Evolutionary conservation across 2,797 vertebrate genomes (phyloP).

Genomic region (Chelon auratus): DNA sequence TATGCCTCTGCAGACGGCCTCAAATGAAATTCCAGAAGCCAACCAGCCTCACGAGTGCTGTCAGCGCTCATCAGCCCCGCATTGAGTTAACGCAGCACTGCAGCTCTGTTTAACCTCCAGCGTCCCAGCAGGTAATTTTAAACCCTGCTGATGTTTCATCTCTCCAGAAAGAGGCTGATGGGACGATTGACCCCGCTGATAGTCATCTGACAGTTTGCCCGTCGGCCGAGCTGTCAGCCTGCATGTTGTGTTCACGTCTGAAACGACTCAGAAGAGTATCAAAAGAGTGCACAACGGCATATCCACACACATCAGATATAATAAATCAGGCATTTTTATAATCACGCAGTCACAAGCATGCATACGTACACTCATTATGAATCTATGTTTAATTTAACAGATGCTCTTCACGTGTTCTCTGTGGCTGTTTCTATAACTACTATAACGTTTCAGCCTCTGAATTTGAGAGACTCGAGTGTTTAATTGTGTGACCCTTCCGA

Average conservation of each 20-base stretch:
- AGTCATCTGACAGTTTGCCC: conserved; percentile 19
- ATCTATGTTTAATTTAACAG: no score
- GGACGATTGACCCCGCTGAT: conserved; percentile 20
- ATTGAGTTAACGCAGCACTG: conserved; percentile 12
- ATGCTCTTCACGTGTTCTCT: background rate
- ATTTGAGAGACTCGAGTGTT: background rate
- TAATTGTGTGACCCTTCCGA: background rate
- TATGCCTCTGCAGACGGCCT: conserved; percentile 21
- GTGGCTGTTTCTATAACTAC: background rate
- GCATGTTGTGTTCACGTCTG: conserved; percentile 1
- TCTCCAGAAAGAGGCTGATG: conserved; percentile 24
- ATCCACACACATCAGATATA: background rate
- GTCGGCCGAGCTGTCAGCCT: conserved; percentile 8
- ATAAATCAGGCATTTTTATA: no score
- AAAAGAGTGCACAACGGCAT: background rate
- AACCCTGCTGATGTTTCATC: conserved; percentile 37
- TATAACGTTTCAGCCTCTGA: background rate
- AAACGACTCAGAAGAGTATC: background rate
- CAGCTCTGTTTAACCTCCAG: conserved; percentile 34
- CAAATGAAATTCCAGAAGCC: conserved; percentile 31
- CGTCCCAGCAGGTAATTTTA: conserved; percentile 39
- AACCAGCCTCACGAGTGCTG: conserved; percentile 38
- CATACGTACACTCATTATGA: no score
- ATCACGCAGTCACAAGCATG: no score
- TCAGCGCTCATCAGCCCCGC: conserved; percentile 35